These are phyloP conservation scores for Lochmaea capreae DNA, from an alignment of 2,888 invertebrate genomes.

Conservation along the genomic window DNA sequence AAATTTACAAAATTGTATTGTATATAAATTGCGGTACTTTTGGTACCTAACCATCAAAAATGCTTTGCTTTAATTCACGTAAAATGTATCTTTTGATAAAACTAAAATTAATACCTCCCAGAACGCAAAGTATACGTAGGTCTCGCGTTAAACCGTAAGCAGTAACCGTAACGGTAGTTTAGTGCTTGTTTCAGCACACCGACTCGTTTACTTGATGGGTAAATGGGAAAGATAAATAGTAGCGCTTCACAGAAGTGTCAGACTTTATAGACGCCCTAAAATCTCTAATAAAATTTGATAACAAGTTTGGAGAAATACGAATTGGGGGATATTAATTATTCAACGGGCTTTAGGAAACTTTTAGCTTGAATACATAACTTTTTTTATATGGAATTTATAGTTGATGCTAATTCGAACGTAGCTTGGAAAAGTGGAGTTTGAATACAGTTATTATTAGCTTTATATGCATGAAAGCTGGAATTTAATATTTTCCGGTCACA, in stretches of 20 bases:
- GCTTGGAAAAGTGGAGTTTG: no score
- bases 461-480: no score
- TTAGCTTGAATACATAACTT: no score
- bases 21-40: background rate
- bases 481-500: no score
- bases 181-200: conserved; percentile 11
- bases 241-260: conserved; percentile 12
- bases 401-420: no score
- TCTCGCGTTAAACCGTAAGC: conserved; percentile 2
- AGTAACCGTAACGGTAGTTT: conserved; percentile 10
- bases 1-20: no score
- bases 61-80: background rate
- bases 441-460: no score
- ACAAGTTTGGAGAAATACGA: background rate
- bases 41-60: background rate
- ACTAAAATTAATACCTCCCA: conserved; percentile 28
- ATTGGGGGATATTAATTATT: background rate
- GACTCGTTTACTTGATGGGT: conserved; percentile 9
- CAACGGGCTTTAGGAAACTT: background rate
- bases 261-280: background rate
- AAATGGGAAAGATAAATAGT: conserved; percentile 15
- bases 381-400: no score
- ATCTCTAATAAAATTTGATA: background rate
- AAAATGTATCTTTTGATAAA: conserved; percentile 23
- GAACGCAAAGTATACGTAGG: conserved; percentile 9